These are phyloP conservation scores for Collichthys lucidus DNA, from an alignment of 2,113 vertebrate species.

Conservation along the genomic window DNA sequence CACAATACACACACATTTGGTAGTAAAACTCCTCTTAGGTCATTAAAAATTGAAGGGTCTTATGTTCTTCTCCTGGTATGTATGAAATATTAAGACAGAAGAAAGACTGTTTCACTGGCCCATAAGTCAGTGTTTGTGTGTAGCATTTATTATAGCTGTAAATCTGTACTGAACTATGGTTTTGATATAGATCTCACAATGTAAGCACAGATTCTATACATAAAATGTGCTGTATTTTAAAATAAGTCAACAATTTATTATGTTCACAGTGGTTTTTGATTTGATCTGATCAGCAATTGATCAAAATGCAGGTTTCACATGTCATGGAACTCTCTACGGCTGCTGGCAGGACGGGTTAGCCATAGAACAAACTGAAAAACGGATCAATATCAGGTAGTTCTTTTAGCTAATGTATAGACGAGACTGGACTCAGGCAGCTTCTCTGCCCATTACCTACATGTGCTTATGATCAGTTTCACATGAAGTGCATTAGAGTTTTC, in stretches of 20 bases:
- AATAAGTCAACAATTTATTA: constrained; percentile 1
- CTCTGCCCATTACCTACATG: background rate
- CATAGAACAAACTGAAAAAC: background rate
- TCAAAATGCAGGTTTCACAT: background rate
- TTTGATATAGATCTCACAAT: constrained; percentile 21
- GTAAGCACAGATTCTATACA: constrained; percentile 4
- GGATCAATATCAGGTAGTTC: background rate
- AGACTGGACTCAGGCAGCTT: background rate
- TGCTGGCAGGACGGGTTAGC: background rate
- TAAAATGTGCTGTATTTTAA: constrained; percentile 5
- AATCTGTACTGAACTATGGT: constrained; percentile 11
- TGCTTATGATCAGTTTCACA: background rate
- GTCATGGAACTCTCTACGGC: background rate
- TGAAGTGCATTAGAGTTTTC: background rate
- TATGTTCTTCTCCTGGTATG: constrained; percentile 50
- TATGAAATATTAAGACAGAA: constrained; percentile 68
- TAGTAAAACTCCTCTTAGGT: constrained; percentile 43
- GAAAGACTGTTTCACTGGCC: constrained; percentile 40
- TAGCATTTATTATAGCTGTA: constrained; percentile 36
- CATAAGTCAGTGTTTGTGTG: constrained; percentile 25
- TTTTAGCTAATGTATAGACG: background rate
- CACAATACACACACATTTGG: constrained; percentile 28
- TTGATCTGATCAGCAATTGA: background rate
- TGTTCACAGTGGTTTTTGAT: constrained; percentile 7
- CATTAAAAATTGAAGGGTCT: constrained; percentile 67